Evolutionary conservation across 2,888 invertebrate species (phyloP).

Genomic region (Pedicia rivosa): DNA sequence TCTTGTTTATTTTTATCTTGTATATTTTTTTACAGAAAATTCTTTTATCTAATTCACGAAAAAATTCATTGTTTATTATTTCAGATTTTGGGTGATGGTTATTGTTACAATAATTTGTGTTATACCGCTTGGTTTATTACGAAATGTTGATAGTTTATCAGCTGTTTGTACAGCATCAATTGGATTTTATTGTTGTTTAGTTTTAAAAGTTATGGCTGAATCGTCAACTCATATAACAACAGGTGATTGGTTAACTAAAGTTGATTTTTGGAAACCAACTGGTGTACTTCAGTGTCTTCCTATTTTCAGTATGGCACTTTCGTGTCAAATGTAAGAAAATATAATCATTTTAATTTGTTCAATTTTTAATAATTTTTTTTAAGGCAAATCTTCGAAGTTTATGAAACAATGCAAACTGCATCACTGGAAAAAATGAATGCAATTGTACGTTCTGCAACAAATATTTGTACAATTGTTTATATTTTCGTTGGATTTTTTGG

Average conservation of each 20-base stretch:
- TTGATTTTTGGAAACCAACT: slow-evolving; percentile 66
- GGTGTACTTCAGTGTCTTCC: slow-evolving; percentile 86
- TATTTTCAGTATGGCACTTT: slow-evolving; percentile 91
- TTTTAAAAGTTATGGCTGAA: slow-evolving; percentile 68
- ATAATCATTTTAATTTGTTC: background rate
- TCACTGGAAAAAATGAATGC: slow-evolving; percentile 78
- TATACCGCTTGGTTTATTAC: slow-evolving; percentile 72
- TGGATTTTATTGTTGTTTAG: slow-evolving; percentile 78
- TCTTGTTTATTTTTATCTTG: slow-evolving; percentile 1
- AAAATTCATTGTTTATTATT: slow-evolving; percentile 18
- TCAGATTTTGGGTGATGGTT: slow-evolving; percentile 49
- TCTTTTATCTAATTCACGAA: slow-evolving; percentile 9
- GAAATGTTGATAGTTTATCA: slow-evolving; percentile 79
- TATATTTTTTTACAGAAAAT: slow-evolving; percentile 1
- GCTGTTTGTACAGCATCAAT: slow-evolving; percentile 81
- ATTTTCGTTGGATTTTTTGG: slow-evolving; percentile 87
- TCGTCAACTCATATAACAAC: slow-evolving; percentile 57
- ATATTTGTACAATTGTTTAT: slow-evolving; percentile 81
- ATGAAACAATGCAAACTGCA: slow-evolving; percentile 75
- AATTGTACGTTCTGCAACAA: slow-evolving; percentile 76
- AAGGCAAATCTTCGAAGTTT: slow-evolving; percentile 83
- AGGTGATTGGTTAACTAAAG: slow-evolving; percentile 55
- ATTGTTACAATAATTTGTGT: slow-evolving; percentile 65
- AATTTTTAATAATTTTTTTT: slow-evolving; percentile 14
- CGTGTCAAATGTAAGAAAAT: slow-evolving; percentile 77